Percentiles rank a stretch among this genome's conserved stretches.
These are phyloP conservation scores for Urocolius indicus DNA, from an alignment of 2,113 vertebrate genomes.

Conservation along the genomic window DNA sequence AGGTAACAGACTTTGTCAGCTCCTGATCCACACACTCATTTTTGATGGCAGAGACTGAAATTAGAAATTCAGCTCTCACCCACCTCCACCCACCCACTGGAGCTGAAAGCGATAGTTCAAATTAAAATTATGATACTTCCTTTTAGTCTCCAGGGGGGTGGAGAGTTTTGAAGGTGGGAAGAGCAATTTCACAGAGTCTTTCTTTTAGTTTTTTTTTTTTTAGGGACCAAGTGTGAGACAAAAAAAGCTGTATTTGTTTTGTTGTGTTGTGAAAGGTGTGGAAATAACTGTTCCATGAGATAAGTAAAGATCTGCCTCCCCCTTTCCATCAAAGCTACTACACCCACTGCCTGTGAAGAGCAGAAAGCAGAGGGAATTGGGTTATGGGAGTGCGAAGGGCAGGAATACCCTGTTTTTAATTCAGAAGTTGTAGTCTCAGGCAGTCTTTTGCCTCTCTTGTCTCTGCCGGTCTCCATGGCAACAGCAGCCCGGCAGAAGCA, in stretches of 20 bases:
- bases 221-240: constrained; percentile 7
- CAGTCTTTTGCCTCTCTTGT: constrained; percentile 68
- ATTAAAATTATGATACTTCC: constrained; percentile 46
- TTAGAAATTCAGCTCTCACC: constrained; percentile 45
- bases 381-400: background rate
- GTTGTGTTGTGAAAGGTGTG: background rate
- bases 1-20: constrained; percentile 30
- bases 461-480: constrained; percentile 79
- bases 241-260: constrained; percentile 16
- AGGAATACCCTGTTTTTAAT: constrained; percentile 60
- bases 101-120: constrained; percentile 38
- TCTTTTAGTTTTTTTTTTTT: background rate
- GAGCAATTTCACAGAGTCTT: background rate
- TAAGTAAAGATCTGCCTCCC: constrained; percentile 6
- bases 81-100: constrained; percentile 6
- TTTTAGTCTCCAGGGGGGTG: background rate
- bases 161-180: background rate
- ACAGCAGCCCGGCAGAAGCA: constrained; percentile 62
- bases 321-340: background rate
- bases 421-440: constrained; percentile 63
- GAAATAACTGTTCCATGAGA: background rate
- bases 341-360: background rate
- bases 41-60: constrained; percentile 32
- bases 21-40: background rate
- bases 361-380: background rate